Evolutionary conservation across 1,140 invertebrate genomes (phyloP), one percentile per base, ranked within the genome.

Genomic region (Prorops nasuta): DNA sequence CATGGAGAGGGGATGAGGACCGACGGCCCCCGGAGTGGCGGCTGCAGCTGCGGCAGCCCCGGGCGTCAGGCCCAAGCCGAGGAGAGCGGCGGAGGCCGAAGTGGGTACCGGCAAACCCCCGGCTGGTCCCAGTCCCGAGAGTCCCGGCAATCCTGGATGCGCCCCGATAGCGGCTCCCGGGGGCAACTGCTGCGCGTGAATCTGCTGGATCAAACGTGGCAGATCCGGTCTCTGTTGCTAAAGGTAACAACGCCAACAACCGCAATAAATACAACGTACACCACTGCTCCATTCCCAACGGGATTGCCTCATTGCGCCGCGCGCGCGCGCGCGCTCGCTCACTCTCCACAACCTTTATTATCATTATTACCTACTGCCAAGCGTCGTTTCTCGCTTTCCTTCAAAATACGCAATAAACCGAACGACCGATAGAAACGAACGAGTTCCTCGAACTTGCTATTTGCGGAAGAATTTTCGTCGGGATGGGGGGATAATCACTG

Each of bases 101-200:
- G 67, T 78, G 40, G 58, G 76, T 46, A 66, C 79, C 56, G 71
- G 72, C 69, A 81, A 56, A 51, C 79, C 60, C 56, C 59, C 58
- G 63, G 64, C 64, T 21, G 76, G 73, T 17, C 67, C 71, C n/a
- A 78, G 56, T 44, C 67, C 72, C 10, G 74, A 70, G 41, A 78
- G 44, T 24, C 77, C 66, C 57, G 80, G 58, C 54, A 80, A 38
- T 7, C 79, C 79, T 54, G 84, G 67, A 46, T 80, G 80, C 3
- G 76, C 76, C 10, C 74, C 86, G 63, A 92, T 89, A 10, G 81
- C 79, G 4, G 88, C 85, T 52, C 88, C 87, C 1, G 79, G 76
- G n/a, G 90, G 90, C 49, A 94, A 67, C 76, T 94, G 90, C 71
- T 92, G 87, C 17, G 92, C 90, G 67, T 95, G 92, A 89, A 95